phyloP scores from a whole-genome alignment of 2,888 invertebrate genomes.

The Mechanitis mazaeus region DNA sequence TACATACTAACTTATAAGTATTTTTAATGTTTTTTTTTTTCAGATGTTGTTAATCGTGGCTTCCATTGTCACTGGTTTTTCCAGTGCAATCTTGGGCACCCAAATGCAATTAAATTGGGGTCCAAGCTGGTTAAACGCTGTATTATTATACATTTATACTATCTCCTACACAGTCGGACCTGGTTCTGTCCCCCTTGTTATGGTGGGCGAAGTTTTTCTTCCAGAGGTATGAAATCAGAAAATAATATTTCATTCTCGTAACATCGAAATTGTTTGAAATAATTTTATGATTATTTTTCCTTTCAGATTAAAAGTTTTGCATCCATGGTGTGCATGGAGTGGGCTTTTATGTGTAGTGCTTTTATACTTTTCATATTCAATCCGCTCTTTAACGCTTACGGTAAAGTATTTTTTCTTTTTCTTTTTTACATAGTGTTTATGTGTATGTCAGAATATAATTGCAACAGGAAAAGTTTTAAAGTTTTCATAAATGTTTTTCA shows the following conservation, averaged over 20 bases:
- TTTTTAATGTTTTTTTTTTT: slow-evolving; percentile 11
- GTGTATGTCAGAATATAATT: no score
- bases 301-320: slow-evolving; percentile 35
- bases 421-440: no score
- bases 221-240: slow-evolving; percentile 27
- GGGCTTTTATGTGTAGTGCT: slow-evolving; percentile 32
- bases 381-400: slow-evolving; percentile 31
- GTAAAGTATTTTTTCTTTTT: slow-evolving; percentile 11
- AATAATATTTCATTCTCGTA: background rate
- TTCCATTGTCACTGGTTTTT: slow-evolving; percentile 30
- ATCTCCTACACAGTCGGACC: slow-evolving; percentile 24
- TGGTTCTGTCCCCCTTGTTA: slow-evolving; percentile 28
- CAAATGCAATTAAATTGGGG: slow-evolving; percentile 36
- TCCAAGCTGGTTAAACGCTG: slow-evolving; percentile 32
- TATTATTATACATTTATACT: slow-evolving; percentile 31
- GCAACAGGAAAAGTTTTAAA: no score
- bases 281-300: slow-evolving; percentile 9
- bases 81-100: slow-evolving; percentile 33
- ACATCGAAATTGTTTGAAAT: no score
- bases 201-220: slow-evolving; percentile 31
- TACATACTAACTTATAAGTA: background rate
- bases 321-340: slow-evolving; percentile 32
- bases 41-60: slow-evolving; percentile 37
- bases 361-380: slow-evolving; percentile 34
- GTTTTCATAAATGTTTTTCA: no score